These are phyloP conservation scores for Phaethornis superciliosus DNA, from an alignment of 2,113 vertebrate species.

Conservation along the genomic window DNA sequence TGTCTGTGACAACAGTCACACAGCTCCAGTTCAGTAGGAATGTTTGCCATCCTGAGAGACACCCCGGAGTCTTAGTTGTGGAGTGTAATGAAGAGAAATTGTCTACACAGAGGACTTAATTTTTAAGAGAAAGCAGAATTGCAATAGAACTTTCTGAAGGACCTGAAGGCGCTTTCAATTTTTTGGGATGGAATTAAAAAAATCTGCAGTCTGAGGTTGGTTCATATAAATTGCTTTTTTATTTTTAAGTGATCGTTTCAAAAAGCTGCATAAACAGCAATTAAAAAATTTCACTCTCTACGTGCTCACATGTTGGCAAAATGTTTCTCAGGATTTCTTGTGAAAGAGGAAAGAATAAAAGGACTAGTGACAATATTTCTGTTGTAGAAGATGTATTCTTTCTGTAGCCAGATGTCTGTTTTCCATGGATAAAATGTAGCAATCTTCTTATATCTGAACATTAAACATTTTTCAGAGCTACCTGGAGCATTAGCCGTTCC, in stretches of 20 bases:
- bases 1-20: rapidly evolving
- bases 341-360: not conserved
- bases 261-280: not conserved
- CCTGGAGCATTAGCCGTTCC: not conserved
- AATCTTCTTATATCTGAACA: slow-evolving; percentile 2
- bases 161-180: not conserved
- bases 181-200: not conserved
- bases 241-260: not conserved
- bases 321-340: not conserved
- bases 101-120: not conserved
- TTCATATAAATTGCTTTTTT: not conserved
- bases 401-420: slow-evolving; percentile 24
- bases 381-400: not conserved
- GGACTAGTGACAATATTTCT: not conserved
- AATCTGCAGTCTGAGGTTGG: rapidly evolving
- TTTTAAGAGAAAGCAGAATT: not conserved
- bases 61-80: not conserved
- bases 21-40: rapidly evolving
- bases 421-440: not conserved
- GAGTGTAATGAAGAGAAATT: not conserved
- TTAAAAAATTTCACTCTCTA: not conserved
- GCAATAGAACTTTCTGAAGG: not conserved
- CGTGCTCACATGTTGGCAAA: not conserved
- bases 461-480: not conserved
- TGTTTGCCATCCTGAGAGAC: not conserved